A percentile compares a stretch with the other conserved stretches of the same genome.
These are phyloP conservation scores for Dinoponera quadriceps DNA, from an alignment of 1,140 invertebrate species.

Conservation along the genomic window DNA sequence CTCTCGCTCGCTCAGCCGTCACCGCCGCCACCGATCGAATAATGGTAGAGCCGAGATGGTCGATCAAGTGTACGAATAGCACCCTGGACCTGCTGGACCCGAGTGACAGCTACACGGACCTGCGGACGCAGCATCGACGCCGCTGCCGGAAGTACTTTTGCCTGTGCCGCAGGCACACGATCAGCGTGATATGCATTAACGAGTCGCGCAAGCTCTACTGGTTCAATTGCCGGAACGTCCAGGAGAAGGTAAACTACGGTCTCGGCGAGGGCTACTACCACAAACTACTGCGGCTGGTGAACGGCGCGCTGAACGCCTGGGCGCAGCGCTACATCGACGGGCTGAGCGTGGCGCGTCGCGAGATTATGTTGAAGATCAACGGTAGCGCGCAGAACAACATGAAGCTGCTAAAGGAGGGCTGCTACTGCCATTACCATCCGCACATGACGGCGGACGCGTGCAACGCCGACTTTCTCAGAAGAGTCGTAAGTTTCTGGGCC, in stretches of 20 bases:
- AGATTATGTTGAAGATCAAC: conserved; percentile 84
- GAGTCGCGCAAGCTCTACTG: conserved; percentile 82
- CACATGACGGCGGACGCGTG: conserved; percentile 83
- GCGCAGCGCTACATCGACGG: conserved; percentile 82
- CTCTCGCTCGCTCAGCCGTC: conserved; percentile 13
- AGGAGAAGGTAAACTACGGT: conserved; percentile 82
- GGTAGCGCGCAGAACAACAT: conserved; percentile 82
- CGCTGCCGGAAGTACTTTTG: conserved; percentile 83
- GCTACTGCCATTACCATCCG: conserved; percentile 85
- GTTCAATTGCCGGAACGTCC: conserved; percentile 83
- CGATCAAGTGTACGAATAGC: conserved; percentile 76
- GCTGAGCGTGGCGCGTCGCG: conserved; percentile 71
- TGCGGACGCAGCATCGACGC: conserved; percentile 80
- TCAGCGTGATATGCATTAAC: conserved; percentile 84
- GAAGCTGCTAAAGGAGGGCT: conserved; percentile 84
- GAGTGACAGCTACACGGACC: conserved; percentile 77
- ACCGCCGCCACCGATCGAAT: conserved; percentile 70
- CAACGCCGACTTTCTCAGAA: conserved; percentile 85
- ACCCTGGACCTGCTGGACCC: conserved; percentile 81
- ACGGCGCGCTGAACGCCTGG: conserved; percentile 81
- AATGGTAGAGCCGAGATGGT: conserved; percentile 84
- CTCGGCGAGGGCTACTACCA: conserved; percentile 82
- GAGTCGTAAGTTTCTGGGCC: conserved; percentile 81
- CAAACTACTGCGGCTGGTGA: conserved; percentile 80
- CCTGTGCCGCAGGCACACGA: conserved; percentile 82